A percentile compares a stretch with the other conserved stretches of the same genome.
Conservation (phyloP, 2,113 vertebrate genomes). For the Trichechus manatus region DNA sequence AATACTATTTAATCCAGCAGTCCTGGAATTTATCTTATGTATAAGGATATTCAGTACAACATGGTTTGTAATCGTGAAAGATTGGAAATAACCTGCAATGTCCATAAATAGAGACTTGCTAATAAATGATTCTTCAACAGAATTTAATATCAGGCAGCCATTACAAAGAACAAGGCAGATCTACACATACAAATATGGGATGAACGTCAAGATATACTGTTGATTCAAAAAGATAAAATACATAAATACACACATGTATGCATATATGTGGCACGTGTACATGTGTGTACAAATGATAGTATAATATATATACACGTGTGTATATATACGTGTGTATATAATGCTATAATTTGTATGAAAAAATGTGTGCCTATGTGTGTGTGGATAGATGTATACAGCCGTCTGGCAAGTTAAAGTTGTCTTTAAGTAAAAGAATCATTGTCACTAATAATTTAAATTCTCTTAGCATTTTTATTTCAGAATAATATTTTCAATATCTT, state of each 20-base stretch:
- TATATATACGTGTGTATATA: not conserved
- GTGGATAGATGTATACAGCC: not conserved
- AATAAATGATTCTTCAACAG: not conserved
- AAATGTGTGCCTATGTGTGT: not conserved
- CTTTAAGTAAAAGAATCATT: not conserved
- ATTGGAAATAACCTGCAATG: not conserved
- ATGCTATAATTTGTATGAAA: not conserved
- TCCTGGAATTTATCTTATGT: not conserved
- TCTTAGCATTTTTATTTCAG: not conserved
- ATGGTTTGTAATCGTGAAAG: not conserved
- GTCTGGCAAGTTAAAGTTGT: not conserved
- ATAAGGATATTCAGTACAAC: not conserved
- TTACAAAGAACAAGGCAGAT: not conserved
- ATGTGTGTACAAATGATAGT: not conserved
- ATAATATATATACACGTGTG: not conserved
- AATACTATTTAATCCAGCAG: not conserved
- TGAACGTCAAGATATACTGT: not conserved
- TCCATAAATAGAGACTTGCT: not conserved
- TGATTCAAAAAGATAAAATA: not conserved
- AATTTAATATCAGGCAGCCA: not conserved
- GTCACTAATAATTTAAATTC: slow-evolving; percentile 42
- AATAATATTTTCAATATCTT: not conserved
- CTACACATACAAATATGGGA: not conserved
- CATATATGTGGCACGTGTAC: no score
- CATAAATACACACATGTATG: not conserved